A percentile compares a stretch with the other conserved stretches of the same genome.
These are phyloP conservation scores for Ptychodera flava DNA, from an alignment of 35 echinoderm and acorn worm species.

Conservation along the genomic window DNA sequence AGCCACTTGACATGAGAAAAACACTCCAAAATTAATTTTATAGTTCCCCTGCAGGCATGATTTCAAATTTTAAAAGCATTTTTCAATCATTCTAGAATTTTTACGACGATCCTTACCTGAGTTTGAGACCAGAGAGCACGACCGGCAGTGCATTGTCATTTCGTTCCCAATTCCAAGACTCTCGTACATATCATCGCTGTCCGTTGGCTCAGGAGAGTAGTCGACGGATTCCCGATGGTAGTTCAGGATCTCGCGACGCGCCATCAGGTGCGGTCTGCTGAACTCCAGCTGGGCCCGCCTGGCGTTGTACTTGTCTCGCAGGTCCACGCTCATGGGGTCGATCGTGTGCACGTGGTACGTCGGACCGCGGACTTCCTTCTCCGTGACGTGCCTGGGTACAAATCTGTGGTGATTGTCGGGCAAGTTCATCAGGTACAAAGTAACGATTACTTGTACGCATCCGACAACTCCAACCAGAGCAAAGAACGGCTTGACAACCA, in stretches of 20 bases:
- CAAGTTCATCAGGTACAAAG: neutral
- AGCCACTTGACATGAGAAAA: no score
- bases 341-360: conserved; percentile 26
- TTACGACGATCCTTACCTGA: no score
- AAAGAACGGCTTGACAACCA: neutral
- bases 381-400: conserved; percentile 16
- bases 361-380: conserved; percentile 15
- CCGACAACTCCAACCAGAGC: neutral
- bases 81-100: no score
- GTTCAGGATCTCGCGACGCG: conserved; percentile 20
- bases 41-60: no score
- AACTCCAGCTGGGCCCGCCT: conserved; percentile 8
- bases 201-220: neutral
- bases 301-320: conserved; percentile 26
- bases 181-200: neutral
- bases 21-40: no score
- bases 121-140: conserved; percentile 49
- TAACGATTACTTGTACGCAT: neutral
- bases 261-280: conserved; percentile 6
- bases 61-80: no score
- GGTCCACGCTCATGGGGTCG: conserved; percentile 16
- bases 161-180: neutral
- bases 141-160: conserved; percentile 19
- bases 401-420: conserved; percentile 6
- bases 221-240: conserved; percentile 5